These are phyloP conservation scores for Mus musculus DNA, from an alignment of 2,113 vertebrate species.

Conservation along the genomic window DNA sequence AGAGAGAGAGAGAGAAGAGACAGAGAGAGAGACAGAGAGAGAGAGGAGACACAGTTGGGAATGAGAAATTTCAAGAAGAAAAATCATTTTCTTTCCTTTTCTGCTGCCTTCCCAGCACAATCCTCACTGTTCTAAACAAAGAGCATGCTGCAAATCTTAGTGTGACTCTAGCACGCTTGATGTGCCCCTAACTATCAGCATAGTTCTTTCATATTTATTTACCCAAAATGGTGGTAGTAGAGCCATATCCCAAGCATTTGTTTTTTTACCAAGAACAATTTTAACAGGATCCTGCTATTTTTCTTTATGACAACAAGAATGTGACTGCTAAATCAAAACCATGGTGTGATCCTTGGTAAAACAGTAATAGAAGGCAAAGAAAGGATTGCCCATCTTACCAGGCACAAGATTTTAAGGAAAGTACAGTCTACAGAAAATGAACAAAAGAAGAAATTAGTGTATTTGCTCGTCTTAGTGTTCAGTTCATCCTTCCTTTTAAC, in stretches of 20 bases:
- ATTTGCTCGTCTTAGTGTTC: not conserved
- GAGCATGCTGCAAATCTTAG: not conserved
- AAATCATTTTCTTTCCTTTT: not conserved
- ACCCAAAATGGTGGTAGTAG: not conserved
- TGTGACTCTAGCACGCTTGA: not conserved
- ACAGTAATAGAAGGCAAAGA: not conserved
- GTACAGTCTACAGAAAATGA: not conserved
- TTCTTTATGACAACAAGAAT: not conserved
- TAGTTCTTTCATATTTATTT: not conserved
- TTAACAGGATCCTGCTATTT: not conserved
- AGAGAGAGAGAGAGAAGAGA: no score
- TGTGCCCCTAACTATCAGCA: not conserved
- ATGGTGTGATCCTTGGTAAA: not conserved
- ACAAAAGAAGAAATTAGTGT: conserved; percentile 7
- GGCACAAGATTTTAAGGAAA: conserved; percentile 1
- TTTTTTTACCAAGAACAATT: conserved; percentile 26
- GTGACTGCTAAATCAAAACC: not conserved
- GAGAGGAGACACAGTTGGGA: no score
- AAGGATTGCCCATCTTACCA: not conserved
- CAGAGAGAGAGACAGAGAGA: no score
- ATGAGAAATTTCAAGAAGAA: not conserved
- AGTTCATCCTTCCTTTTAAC: not conserved
- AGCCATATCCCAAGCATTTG: not conserved
- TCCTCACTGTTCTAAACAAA: not conserved
- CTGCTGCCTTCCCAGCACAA: not conserved